Evolutionary conservation across 2,113 vertebrate species (phyloP).

Genomic region (Triplophysa tibetana): DNA sequence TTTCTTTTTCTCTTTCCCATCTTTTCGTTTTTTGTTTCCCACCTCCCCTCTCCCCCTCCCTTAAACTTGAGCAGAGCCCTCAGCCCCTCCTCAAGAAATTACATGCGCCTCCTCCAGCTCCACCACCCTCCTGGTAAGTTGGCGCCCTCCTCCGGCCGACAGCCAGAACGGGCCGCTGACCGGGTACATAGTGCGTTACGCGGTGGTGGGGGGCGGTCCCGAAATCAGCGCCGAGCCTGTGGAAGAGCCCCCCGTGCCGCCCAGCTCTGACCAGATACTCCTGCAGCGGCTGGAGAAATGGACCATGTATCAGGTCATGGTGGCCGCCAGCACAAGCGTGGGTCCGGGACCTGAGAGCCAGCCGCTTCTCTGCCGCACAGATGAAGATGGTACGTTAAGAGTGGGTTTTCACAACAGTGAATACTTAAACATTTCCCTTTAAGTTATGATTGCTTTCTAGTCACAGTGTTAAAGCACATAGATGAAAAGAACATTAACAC

Average conservation of each 20-base stretch:
- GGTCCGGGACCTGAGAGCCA: constrained; percentile 92
- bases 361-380: constrained; percentile 87
- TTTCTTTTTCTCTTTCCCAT: constrained; percentile 92
- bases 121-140: constrained; percentile 98
- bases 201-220: constrained; percentile 83
- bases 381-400: constrained; percentile 86
- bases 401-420: too few species aligned
- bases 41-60: constrained; percentile 60
- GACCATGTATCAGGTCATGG: constrained; percentile 89
- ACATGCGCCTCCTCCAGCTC: constrained; percentile 94
- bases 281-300: constrained; percentile 96
- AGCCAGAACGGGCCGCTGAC: constrained; percentile 93
- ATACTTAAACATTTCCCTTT: too few species aligned
- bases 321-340: constrained; percentile 86
- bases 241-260: constrained; percentile 83
- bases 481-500: background rate
- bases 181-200: constrained; percentile 92
- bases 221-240: constrained; percentile 74
- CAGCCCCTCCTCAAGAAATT: constrained; percentile 97
- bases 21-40: constrained; percentile 65
- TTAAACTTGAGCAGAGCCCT: constrained; percentile 89
- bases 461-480: background rate
- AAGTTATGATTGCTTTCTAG: background rate
- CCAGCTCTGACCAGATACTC: constrained; percentile 81
- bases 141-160: constrained; percentile 87